phyloP scores from a whole-genome alignment of 2,797 vertebrate species.

The Mormyrus proboscirostris region DNA sequence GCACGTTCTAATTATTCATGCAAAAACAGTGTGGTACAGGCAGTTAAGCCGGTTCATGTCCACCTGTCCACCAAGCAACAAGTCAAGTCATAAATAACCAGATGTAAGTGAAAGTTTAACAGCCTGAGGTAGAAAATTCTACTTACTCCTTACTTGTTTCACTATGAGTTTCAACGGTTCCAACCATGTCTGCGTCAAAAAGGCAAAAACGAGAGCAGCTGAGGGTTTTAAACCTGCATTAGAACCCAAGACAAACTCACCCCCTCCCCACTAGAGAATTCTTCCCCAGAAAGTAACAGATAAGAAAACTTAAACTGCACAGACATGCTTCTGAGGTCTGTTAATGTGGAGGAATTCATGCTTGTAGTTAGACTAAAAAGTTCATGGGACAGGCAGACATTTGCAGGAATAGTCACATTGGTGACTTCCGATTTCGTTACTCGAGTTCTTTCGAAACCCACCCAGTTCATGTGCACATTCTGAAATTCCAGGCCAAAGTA shows the following conservation, averaged over 20 bases:
- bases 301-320: not conserved
- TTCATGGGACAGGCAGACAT: not conserved
- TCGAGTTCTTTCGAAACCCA: slow-evolving; percentile 50
- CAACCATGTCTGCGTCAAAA: slow-evolving; percentile 81
- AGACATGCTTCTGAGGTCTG: not conserved
- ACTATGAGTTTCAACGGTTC: slow-evolving; percentile 82
- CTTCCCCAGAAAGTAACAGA: not conserved
- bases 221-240: not conserved
- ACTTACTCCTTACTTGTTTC: slow-evolving; percentile 91
- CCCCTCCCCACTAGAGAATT: not conserved
- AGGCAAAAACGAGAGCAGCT: slow-evolving; percentile 35
- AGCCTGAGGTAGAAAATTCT: not conserved
- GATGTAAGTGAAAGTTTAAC: not conserved
- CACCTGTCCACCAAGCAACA: not conserved
- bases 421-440: not conserved
- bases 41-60: not conserved
- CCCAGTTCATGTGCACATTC: slow-evolving; percentile 83
- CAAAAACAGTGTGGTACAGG: not conserved
- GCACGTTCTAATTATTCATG: not conserved
- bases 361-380: not conserved
- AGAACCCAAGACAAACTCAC: not conserved
- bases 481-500: slow-evolving; percentile 97
- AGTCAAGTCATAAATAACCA: not conserved
- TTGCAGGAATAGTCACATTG: not conserved
- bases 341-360: not conserved